These are phyloP conservation scores for Campylomormyrus numenius DNA, from an alignment of 2,113 vertebrate genomes.

Conservation along the genomic window DNA sequence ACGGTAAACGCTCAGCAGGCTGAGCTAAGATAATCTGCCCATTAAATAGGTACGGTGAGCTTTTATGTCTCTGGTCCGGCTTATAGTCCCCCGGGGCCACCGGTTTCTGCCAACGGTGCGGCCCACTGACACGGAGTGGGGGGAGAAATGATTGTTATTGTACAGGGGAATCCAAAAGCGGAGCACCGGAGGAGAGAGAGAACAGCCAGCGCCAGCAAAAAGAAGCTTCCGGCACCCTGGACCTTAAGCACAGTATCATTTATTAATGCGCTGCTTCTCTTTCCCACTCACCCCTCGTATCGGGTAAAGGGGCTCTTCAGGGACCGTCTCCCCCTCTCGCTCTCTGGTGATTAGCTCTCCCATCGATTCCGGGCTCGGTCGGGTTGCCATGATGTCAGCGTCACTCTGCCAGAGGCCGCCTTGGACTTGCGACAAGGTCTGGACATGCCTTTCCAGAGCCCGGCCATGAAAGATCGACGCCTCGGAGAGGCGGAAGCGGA, in stretches of 20 bases:
- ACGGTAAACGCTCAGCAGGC: neutral
- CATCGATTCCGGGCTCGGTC: neutral
- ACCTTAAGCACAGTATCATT: slow-evolving; percentile 9
- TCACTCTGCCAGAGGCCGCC: neutral
- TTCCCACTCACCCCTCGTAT: neutral
- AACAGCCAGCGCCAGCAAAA: neutral
- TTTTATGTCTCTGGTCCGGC: neutral
- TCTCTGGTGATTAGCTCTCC: neutral
- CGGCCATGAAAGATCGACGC: neutral
- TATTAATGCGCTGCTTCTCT: neutral
- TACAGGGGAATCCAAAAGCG: neutral
- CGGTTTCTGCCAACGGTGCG: neutral
- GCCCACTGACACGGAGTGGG: slow-evolving; percentile 6
- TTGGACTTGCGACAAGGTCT: neutral
- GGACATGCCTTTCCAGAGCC: neutral
- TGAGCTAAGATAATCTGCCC: neutral
- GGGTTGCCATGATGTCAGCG: neutral
- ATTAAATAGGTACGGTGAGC: neutral
- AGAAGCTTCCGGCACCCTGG: neutral
- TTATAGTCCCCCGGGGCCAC: neutral
- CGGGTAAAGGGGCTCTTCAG: neutral
- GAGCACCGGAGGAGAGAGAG: neutral
- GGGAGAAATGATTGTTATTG: slow-evolving; percentile 3
- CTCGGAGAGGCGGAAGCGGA: neutral
- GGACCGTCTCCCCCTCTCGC: neutral